phyloP scores from a whole-genome alignment of 2,888 invertebrate species.

The Agonum fuliginosum region DNA sequence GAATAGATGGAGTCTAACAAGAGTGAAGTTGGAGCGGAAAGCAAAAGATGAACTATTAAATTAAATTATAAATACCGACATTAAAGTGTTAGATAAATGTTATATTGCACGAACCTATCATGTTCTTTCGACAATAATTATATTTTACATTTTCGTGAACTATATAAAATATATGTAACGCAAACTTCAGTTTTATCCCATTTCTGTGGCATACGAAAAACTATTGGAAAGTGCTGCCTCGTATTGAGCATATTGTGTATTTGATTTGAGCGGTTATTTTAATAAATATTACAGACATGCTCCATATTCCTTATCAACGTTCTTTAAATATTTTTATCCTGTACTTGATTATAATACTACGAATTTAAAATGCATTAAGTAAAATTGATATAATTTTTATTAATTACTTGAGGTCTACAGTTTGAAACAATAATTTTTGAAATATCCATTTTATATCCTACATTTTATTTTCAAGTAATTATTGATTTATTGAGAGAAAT shows the following conservation, averaged over 20 bases:
- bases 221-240: background rate
- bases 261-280: background rate
- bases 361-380: background rate
- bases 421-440: conserved; percentile 53
- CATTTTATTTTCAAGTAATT: conserved; percentile 45
- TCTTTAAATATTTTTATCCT: too few species aligned
- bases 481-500: conserved; percentile 43
- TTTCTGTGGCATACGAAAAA: too few species aligned
- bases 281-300: background rate
- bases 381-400: conserved; percentile 47
- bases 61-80: background rate
- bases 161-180: too few species aligned
- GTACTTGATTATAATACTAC: too few species aligned
- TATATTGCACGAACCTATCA: background rate
- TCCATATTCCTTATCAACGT: too few species aligned
- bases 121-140: too few species aligned
- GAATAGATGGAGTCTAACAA: conserved; percentile 3
- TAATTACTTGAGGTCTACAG: conserved; percentile 57
- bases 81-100: background rate
- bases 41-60: background rate
- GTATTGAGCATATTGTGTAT: background rate
- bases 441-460: conserved; percentile 53
- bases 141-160: too few species aligned
- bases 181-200: too few species aligned
- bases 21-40: background rate